phyloP scores from a whole-genome alignment of 2,113 vertebrate species.

The Pongo abelii region DNA sequence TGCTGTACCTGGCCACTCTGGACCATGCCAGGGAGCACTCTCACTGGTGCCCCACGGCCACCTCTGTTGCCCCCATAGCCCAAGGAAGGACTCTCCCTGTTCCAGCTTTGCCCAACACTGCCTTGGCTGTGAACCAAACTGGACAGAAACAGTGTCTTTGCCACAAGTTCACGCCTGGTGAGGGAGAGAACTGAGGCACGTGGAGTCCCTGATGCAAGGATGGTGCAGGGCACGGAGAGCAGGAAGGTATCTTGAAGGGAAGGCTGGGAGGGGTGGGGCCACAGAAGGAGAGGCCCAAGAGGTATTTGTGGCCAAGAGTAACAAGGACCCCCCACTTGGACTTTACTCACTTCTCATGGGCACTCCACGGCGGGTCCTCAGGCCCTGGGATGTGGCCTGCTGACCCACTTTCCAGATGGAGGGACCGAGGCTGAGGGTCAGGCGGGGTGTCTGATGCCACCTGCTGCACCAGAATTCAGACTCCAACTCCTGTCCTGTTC shows the following conservation, averaged over 20 bases:
- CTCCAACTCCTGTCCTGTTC: not conserved
- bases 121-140: not conserved
- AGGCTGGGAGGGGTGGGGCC: not conserved
- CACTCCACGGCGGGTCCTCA: too few species aligned
- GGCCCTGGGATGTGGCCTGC: too few species aligned
- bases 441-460: not conserved
- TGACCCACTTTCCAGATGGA: too few species aligned
- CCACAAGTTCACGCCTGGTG: not conserved
- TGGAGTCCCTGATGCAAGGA: too few species aligned
- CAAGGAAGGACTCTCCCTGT: not conserved
- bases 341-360: too few species aligned
- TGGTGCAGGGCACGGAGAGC: too few species aligned
- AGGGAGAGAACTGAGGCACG: too few species aligned
- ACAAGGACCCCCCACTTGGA: too few species aligned
- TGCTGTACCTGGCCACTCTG: not conserved
- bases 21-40: rapidly evolving
- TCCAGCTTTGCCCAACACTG: not conserved
- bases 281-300: too few species aligned
- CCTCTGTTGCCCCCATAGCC: too few species aligned
- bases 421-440: too few species aligned
- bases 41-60: not conserved
- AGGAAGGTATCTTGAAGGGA: too few species aligned
- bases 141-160: not conserved
- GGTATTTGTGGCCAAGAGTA: not conserved
- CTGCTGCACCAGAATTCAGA: not conserved